Percentiles rank a stretch among this genome's conserved stretches.
These are phyloP conservation scores for Drosophila prosaltans DNA, from an alignment of 1,140 invertebrate genomes.

Conservation along the genomic window DNA sequence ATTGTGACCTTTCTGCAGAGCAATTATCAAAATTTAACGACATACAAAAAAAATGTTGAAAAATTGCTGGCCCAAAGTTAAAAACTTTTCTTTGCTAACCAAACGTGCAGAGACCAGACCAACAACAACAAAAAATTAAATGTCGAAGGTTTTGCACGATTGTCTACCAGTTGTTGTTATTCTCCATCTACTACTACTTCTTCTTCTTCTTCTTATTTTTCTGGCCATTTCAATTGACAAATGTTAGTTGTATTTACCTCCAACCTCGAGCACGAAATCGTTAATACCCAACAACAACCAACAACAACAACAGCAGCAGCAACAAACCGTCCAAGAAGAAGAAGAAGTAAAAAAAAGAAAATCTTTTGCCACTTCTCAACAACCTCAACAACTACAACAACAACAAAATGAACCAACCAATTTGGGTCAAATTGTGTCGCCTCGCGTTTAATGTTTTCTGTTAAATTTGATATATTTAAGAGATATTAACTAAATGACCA, in stretches of 20 bases:
- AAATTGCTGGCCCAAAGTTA: slow-evolving; percentile 50
- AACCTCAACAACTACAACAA: slow-evolving; percentile 42
- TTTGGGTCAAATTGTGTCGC: slow-evolving; percentile 75
- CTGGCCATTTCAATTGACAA: slow-evolving; percentile 73
- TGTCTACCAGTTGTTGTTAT: slow-evolving; percentile 45
- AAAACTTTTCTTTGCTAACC: slow-evolving; percentile 62
- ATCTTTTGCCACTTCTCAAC: slow-evolving; percentile 54
- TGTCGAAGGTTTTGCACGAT: slow-evolving; percentile 80
- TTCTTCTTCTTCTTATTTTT: slow-evolving; percentile 37
- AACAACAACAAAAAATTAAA: slow-evolving; percentile 73
- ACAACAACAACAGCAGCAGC: slow-evolving; percentile 1
- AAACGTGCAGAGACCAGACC: slow-evolving; percentile 65
- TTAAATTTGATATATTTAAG: slow-evolving; percentile 67
- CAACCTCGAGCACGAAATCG: slow-evolving; percentile 57
- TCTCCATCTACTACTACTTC: neutral
- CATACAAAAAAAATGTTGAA: slow-evolving; percentile 47
- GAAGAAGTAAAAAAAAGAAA: slow-evolving; percentile 45
- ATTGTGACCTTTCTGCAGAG: slow-evolving; percentile 67
- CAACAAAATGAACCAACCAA: slow-evolving; percentile 20
- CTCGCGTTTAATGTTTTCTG: slow-evolving; percentile 41
- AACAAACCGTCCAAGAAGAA: neutral
- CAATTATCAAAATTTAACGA: slow-evolving; percentile 68
- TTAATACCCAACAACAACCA: slow-evolving; percentile 29
- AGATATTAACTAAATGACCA: slow-evolving; percentile 42
- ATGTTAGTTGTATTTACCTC: slow-evolving; percentile 50